These are phyloP conservation scores for Heteractis magnifica DNA, from an alignment of 92 coral and sea anemone species.

Conservation along the genomic window DNA sequence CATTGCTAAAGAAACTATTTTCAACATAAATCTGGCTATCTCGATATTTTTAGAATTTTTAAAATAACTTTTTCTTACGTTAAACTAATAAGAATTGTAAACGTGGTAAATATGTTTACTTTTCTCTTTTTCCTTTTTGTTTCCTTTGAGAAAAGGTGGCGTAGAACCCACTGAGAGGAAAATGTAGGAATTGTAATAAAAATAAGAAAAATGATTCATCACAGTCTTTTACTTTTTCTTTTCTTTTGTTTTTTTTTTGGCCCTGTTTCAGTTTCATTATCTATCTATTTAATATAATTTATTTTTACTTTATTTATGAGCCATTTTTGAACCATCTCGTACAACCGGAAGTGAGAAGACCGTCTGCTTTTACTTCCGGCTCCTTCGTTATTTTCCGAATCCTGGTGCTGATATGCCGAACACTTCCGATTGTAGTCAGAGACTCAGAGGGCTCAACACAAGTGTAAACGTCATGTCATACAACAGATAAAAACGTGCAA, in stretches of 20 bases:
- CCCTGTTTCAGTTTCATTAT: too few species aligned
- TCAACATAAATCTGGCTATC: neutral
- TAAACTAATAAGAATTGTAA: too few species aligned
- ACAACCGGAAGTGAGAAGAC: neutral
- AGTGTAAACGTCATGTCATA: slow-evolving; percentile 4
- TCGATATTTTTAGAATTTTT: neutral
- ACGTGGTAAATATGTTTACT: too few species aligned
- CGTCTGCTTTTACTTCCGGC: neutral
- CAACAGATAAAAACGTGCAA: slow-evolving; percentile 9
- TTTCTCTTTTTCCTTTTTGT: too few species aligned
- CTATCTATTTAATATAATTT: too few species aligned
- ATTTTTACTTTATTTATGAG: too few species aligned
- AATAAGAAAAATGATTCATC: too few species aligned
- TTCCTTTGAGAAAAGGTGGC: too few species aligned
- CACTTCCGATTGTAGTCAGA: slow-evolving; percentile 1
- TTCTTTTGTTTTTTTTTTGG: too few species aligned
- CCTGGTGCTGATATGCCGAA: neutral
- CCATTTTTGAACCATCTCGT: neutral
- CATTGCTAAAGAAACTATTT: neutral
- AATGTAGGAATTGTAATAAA: too few species aligned
- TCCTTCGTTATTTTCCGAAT: slow-evolving; percentile 7
- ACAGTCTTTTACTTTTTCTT: too few species aligned
- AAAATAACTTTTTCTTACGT: neutral
- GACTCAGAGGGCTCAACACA: neutral
- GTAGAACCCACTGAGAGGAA: too few species aligned